A percentile compares a stretch with the other conserved stretches of the same genome.
Evolutionary conservation across 2,113 vertebrate genomes (phyloP).

Genomic region (Mionectes macconnelli): DNA sequence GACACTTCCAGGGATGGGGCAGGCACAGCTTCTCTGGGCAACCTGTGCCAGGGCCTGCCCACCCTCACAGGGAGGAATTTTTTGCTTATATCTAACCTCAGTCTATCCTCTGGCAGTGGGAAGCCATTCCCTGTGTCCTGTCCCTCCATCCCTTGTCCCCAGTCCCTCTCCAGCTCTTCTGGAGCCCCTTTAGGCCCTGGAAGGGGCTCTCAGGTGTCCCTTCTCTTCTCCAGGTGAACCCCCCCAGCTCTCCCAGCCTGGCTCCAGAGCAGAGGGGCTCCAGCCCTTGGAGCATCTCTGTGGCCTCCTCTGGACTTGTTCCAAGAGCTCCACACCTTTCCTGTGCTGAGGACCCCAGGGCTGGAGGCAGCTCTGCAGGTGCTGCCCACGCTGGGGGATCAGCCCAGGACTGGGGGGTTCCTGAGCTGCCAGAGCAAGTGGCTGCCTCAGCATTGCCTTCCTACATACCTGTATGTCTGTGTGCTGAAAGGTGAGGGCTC

Average conservation of each 20-base stretch:
- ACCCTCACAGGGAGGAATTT: not conserved
- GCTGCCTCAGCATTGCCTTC: not conserved
- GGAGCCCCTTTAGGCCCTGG: not conserved
- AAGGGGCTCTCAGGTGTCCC: not conserved
- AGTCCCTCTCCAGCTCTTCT: not conserved
- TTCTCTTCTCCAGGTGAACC: not conserved
- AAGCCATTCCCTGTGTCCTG: not conserved
- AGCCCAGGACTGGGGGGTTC: not conserved
- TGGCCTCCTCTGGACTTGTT: not conserved
- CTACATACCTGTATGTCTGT: not conserved
- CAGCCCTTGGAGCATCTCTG: not conserved
- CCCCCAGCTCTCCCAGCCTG: not conserved
- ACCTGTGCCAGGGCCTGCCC: not conserved
- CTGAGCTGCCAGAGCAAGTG: not conserved
- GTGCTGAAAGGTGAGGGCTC: not conserved
- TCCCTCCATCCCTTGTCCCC: not conserved
- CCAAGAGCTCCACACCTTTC: not conserved
- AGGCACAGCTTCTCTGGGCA: not conserved
- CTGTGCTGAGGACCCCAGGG: no score
- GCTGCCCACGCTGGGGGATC: not conserved
- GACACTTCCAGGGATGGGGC: not conserved
- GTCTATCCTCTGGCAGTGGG: no score
- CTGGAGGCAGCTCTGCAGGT: not conserved
- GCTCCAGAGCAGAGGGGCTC: not conserved
- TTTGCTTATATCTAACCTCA: not conserved